Evolutionary conservation across 2,113 vertebrate genomes (phyloP).

Genomic region (Parotia lawesii): DNA sequence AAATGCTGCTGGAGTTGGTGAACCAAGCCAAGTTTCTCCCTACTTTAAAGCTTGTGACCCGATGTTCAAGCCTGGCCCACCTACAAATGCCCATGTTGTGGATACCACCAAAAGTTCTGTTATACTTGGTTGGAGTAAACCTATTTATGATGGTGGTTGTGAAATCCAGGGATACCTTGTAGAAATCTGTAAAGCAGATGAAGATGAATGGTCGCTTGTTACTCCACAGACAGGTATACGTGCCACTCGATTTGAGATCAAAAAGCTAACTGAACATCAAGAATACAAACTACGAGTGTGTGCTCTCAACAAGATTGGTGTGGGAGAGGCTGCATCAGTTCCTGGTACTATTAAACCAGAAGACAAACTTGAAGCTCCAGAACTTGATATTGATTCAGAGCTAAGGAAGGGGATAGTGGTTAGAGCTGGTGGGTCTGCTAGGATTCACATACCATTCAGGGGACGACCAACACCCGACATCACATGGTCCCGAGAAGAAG

Average conservation of each 20-base stretch:
- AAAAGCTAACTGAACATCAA: slow-evolving; percentile 90
- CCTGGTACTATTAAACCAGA: slow-evolving; percentile 89
- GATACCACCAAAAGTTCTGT: slow-evolving; percentile 88
- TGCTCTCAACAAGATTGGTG: slow-evolving; percentile 92
- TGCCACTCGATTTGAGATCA: slow-evolving; percentile 86
- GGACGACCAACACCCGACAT: slow-evolving; percentile 92
- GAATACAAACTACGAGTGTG: slow-evolving; percentile 92
- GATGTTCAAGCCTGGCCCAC: slow-evolving; percentile 91
- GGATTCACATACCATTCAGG: slow-evolving; percentile 91
- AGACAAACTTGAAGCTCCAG: slow-evolving; percentile 91
- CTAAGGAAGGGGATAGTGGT: slow-evolving; percentile 91
- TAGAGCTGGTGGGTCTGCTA: slow-evolving; percentile 89
- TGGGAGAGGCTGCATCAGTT: slow-evolving; percentile 87
- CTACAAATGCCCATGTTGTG: slow-evolving; percentile 84
- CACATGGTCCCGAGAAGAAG: slow-evolving; percentile 90
- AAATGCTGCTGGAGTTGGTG: slow-evolving; percentile 92
- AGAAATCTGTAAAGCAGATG: slow-evolving; percentile 94
- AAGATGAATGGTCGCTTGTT: slow-evolving; percentile 92
- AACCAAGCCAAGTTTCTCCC: slow-evolving; percentile 82
- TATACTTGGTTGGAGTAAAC: slow-evolving; percentile 86
- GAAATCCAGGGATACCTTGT: slow-evolving; percentile 92
- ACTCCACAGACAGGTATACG: slow-evolving; percentile 87
- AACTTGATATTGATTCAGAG: slow-evolving; percentile 93
- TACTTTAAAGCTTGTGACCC: slow-evolving; percentile 95
- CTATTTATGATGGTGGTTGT: slow-evolving; percentile 96